Evolutionary conservation across 2,113 vertebrate genomes (phyloP).

Genomic region (Columba livia): DNA sequence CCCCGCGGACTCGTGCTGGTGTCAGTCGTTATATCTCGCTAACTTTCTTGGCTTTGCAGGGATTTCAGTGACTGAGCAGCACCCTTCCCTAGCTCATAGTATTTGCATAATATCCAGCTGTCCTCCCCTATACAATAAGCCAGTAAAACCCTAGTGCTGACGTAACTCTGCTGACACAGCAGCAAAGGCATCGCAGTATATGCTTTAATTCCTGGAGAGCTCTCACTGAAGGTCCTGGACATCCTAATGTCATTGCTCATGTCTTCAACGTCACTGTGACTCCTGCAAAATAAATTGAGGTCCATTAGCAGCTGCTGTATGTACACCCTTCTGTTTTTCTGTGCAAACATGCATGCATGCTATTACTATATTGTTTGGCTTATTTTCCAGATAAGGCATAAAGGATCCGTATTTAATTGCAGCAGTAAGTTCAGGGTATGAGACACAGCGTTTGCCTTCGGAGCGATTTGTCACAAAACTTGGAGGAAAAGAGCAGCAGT

Average conservation of each 20-base stretch:
- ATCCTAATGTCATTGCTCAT: background rate
- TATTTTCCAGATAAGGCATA: slow-evolving; percentile 22
- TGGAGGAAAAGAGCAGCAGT: background rate
- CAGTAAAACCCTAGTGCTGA: background rate
- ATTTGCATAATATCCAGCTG: background rate
- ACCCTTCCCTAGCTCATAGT: background rate
- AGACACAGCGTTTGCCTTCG: background rate
- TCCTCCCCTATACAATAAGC: background rate
- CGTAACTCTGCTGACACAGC: background rate
- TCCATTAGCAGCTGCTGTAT: background rate
- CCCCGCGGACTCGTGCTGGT: background rate
- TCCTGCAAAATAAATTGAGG: background rate
- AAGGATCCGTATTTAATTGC: slow-evolving; percentile 46
- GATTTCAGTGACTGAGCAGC: background rate
- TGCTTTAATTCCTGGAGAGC: background rate
- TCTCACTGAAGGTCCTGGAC: background rate
- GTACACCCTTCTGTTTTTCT: background rate
- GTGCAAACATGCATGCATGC: background rate
- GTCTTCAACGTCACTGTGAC: background rate
- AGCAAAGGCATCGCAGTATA: background rate
- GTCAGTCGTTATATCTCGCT: background rate
- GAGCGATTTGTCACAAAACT: background rate
- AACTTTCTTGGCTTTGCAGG: background rate
- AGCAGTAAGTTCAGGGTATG: background rate
- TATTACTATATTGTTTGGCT: background rate